Base-by-base conservation (phyloP, 2,888 invertebrate genomes). In the Drepanosiphum platanoidis region DNA sequence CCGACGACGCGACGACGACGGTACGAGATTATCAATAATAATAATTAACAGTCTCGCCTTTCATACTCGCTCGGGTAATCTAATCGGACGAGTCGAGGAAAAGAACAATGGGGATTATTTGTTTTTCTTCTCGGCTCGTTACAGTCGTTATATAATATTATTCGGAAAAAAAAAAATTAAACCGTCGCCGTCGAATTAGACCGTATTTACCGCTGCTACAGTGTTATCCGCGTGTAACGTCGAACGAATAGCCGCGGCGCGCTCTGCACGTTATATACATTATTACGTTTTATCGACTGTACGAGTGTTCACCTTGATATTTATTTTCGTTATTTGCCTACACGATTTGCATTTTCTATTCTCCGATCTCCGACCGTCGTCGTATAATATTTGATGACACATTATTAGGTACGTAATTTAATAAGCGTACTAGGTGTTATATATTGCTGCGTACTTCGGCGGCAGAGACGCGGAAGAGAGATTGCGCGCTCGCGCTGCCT, bases 401-500 rank as follows among this genome's bases (percentile, higher is more conserved):
- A 34, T n/a, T n/a, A n/a, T n/a, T n/a, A n/a, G n/a, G n/a, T n/a
- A n/a, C n/a, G n/a, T n/a, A n/a, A n/a, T n/a, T n/a, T n/a, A n/a
- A n/a, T n/a, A n/a, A n/a, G n/a, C n/a, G n/a, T n/a, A n/a, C n/a
- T n/a, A n/a, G n/a, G n/a, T n/a, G n/a, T n/a, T n/a, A n/a, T n/a
- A n/a, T n/a, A n/a, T n/a, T n/a, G n/a, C n/a, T n/a, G n/a, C n/a
- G n/a, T 22, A n/a, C 36, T 27, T 22, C 11, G 11, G 11, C 36
- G 0, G 8, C 9, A 5, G 39, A 39, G 39, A 39, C 36, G 77
- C 34, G 79, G 79, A 68, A 66, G 68, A 79, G 66, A 79, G 79
- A 68, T 79, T 66, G 39, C 78, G 39, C 39, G 7, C 27, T n/a
- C 42, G 64, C 66, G n/a, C n/a, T n/a, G n/a, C n/a, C n/a, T n/a